phyloP scores from a whole-genome alignment of 2,888 invertebrate genomes.

The Macrosiphum euphorbiae region DNA sequence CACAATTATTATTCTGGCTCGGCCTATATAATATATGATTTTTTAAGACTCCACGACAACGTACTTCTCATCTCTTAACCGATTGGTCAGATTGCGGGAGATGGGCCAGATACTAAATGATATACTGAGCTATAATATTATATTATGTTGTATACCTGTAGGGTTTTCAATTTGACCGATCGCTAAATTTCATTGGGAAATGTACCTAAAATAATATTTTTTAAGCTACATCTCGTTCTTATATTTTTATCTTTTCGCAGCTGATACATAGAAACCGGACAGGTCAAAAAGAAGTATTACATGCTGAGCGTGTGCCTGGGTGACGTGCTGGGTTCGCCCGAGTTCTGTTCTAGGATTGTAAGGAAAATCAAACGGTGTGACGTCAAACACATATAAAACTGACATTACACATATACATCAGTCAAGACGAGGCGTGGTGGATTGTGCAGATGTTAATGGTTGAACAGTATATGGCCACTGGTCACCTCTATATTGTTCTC shows the following conservation, averaged over 20 bases:
- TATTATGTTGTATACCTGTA: not conserved
- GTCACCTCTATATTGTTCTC: too few species aligned
- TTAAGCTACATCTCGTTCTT: not conserved
- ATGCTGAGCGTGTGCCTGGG: constrained; percentile 88
- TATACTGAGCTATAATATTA: not conserved
- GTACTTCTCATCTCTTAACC: not conserved
- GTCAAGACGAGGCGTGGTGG: too few species aligned
- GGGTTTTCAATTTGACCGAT: not conserved
- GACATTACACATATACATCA: not conserved
- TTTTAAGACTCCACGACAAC: not conserved
- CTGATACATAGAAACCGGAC: constrained; percentile 63
- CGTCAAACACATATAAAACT: not conserved
- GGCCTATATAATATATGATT: not conserved
- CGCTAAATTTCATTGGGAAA: not conserved
- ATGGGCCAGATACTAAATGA: too few species aligned
- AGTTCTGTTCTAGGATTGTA: constrained; percentile 74
- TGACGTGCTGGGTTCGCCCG: constrained; percentile 85
- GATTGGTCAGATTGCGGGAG: too few species aligned
- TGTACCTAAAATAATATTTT: not conserved
- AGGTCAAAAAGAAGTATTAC: constrained; percentile 82
- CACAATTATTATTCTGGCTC: not conserved
- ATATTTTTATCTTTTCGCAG: constrained; percentile 52
- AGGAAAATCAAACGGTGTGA: constrained; percentile 59
- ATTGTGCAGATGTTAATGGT: too few species aligned
- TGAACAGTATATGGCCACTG: too few species aligned